Evolutionary conservation across 2,113 vertebrate species (phyloP).

Genomic region (Sporophila hypoxantha): DNA sequence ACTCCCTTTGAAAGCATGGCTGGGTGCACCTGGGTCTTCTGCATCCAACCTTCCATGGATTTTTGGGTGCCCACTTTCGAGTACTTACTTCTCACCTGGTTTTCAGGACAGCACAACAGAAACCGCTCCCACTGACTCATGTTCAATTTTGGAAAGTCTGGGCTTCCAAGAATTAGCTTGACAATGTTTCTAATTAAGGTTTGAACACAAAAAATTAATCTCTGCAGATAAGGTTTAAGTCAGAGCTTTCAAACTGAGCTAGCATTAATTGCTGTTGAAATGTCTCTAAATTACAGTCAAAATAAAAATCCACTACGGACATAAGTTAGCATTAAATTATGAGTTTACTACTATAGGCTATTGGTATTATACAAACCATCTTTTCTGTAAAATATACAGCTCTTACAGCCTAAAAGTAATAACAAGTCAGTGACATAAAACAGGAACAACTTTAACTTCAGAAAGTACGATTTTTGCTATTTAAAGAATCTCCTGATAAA

Average conservation of each 20-base stretch:
- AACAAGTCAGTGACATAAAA: neutral
- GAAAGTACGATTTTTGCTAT: neutral
- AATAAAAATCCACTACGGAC: neutral
- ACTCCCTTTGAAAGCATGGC: neutral
- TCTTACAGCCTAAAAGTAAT: neutral
- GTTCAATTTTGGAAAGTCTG: neutral
- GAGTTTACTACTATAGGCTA: neutral
- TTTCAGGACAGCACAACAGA: neutral
- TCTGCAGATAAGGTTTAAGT: neutral
- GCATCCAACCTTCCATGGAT: neutral
- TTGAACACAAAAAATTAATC: neutral
- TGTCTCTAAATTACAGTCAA: neutral
- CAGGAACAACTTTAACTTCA: neutral
- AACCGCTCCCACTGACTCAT: neutral
- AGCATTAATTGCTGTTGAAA: neutral
- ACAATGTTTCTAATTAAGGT: neutral
- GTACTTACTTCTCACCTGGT: neutral
- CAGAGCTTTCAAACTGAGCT: neutral
- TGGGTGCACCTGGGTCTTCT: neutral
- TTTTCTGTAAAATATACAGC: neutral
- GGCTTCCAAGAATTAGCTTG: neutral
- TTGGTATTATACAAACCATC: neutral
- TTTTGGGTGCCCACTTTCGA: neutral
- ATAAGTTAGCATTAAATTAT: neutral
- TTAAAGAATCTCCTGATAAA: neutral